phyloP scores from a whole-genome alignment of 2,888 invertebrate genomes.

The Noctua janthina region DNA sequence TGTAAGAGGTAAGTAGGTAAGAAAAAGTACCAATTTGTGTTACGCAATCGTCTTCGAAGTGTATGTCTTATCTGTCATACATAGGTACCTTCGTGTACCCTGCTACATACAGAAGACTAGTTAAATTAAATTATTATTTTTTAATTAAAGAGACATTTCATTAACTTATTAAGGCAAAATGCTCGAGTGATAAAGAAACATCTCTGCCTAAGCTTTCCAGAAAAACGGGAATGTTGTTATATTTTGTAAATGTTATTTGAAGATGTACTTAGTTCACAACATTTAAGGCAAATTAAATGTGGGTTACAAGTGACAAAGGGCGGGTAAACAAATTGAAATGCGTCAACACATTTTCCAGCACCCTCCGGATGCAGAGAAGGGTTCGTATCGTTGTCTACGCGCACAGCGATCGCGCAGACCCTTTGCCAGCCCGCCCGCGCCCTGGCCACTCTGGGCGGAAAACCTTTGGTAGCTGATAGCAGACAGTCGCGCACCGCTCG shows the following conservation, averaged over 20 bases:
- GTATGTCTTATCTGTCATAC: background rate
- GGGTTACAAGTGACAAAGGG: constrained; percentile 30
- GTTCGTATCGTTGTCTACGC: constrained; percentile 54
- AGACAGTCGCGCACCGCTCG: constrained; percentile 81
- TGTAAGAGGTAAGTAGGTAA: background rate
- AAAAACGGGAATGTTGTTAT: background rate
- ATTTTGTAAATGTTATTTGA: background rate
- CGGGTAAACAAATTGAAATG: constrained; percentile 47
- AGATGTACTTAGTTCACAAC: background rate
- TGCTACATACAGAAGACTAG: background rate
- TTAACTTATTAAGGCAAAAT: background rate
- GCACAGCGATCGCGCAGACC: constrained; percentile 74
- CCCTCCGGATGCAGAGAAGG: constrained; percentile 46
- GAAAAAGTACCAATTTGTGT: background rate
- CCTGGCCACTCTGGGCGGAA: constrained; percentile 78
- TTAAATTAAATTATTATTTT: background rate
- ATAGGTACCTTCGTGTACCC: background rate
- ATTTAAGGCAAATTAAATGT: constrained; percentile 23
- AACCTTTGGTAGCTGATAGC: constrained; percentile 69
- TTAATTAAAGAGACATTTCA: background rate
- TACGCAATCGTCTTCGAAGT: background rate
- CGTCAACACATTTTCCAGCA: constrained; percentile 43
- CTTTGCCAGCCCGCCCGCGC: constrained; percentile 76
- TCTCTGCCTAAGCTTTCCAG: no score
- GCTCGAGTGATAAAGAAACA: background rate